phyloP scores from a whole-genome alignment of 2,888 invertebrate species.

The Cheilosia urbana region DNA sequence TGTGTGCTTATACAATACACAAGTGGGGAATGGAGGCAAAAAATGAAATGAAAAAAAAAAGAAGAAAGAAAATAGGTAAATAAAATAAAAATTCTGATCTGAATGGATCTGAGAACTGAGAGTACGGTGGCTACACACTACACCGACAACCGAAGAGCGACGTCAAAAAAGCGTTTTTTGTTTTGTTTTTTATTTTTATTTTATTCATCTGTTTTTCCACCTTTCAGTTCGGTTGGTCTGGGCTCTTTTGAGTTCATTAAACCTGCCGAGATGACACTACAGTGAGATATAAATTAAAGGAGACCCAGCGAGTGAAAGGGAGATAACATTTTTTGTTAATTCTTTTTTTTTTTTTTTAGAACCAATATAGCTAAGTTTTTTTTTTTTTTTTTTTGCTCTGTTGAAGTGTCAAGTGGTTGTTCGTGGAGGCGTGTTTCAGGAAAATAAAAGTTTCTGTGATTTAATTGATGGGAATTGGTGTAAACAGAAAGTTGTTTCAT shows the following conservation, averaged over 20 bases:
- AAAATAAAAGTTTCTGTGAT: slow-evolving; percentile 60
- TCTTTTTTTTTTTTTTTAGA: slow-evolving; percentile 20
- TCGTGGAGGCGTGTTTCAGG: slow-evolving; percentile 3
- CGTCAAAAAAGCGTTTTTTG: slow-evolving; percentile 13
- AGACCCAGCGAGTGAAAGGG: slow-evolving; percentile 18
- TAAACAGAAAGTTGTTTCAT: slow-evolving; percentile 52
- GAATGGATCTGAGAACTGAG: slow-evolving; percentile 55
- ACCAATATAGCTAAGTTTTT: not conserved
- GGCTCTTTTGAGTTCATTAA: slow-evolving; percentile 68
- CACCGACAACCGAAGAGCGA: slow-evolving; percentile 14
- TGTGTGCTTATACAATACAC: slow-evolving; percentile 46
- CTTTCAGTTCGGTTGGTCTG: slow-evolving; percentile 49
- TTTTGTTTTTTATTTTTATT: slow-evolving; percentile 4
- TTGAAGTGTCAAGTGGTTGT: slow-evolving; percentile 48
- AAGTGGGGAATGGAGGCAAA: slow-evolving; percentile 22
- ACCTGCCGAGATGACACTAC: slow-evolving; percentile 58
- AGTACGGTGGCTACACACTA: slow-evolving; percentile 35
- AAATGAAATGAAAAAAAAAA: slow-evolving; percentile 35
- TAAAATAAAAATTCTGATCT: slow-evolving; percentile 60
- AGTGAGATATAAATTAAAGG: slow-evolving; percentile 46
- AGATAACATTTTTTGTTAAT: slow-evolving; percentile 2
- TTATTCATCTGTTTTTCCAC: slow-evolving; percentile 26
- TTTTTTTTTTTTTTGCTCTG: slow-evolving; percentile 18
- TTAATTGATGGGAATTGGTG: slow-evolving; percentile 48
- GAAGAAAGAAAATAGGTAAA: slow-evolving; percentile 41